These are phyloP conservation scores for Eupsittula cactorum DNA, from an alignment of 2,113 vertebrate genomes.

Conservation along the genomic window DNA sequence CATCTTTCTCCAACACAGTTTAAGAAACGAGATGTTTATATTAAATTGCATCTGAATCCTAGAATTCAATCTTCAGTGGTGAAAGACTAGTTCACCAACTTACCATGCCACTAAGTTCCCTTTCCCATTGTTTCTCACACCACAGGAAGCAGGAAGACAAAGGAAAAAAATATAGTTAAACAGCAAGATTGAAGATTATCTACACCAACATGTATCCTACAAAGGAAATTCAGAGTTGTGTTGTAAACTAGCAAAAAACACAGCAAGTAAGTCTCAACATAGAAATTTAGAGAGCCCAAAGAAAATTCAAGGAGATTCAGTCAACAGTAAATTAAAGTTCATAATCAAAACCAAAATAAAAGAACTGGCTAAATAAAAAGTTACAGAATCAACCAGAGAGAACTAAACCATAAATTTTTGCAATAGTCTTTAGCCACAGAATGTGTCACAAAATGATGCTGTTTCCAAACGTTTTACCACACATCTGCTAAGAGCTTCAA, in stretches of 20 bases:
- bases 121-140: slow-evolving; percentile 73
- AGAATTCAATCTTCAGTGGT: slow-evolving; percentile 1
- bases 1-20: background rate
- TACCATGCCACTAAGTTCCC: slow-evolving; percentile 73
- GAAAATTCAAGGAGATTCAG: background rate
- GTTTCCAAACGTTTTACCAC: background rate
- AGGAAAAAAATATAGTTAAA: slow-evolving; percentile 67
- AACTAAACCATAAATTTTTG: background rate
- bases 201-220: background rate
- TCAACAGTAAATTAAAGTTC: background rate
- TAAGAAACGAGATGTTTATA: background rate
- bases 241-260: background rate
- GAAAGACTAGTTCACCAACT: slow-evolving; percentile 56
- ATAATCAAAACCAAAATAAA: background rate
- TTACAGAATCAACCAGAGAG: background rate
- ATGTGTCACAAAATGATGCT: background rate
- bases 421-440: background rate
- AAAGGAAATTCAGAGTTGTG: background rate
- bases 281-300: background rate
- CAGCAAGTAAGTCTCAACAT: background rate
- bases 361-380: background rate
- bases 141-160: slow-evolving; percentile 72
- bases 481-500: background rate
- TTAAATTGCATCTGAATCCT: background rate
- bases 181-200: background rate